These are phyloP conservation scores for Eulemur mongoz DNA, from an alignment of 2,797 vertebrate genomes.

Conservation along the genomic window DNA sequence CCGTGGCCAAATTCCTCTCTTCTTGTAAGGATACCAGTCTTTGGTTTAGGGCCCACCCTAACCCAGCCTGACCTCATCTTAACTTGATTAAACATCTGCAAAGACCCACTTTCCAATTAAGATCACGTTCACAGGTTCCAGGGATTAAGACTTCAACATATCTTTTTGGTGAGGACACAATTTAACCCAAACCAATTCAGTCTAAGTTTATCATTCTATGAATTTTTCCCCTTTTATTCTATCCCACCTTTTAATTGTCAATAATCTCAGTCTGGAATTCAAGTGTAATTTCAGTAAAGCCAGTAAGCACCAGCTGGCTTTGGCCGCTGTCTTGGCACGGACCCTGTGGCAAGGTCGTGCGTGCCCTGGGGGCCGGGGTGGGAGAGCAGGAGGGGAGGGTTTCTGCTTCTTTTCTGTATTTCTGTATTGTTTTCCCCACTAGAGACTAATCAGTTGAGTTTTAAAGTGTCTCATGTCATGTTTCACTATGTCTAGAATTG, in stretches of 20 bases:
- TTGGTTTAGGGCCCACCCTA: not conserved
- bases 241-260: not conserved
- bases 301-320: not conserved
- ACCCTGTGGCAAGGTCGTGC: not conserved
- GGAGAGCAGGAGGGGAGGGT: not conserved
- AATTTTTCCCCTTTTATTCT: not conserved
- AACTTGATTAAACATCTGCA: not conserved
- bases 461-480: not conserved
- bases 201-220: not conserved
- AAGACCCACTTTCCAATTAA: not conserved
- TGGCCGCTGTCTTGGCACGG: too few species aligned
- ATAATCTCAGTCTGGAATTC: not conserved
- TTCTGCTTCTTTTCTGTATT: not conserved
- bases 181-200: not conserved
- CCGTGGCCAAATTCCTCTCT: not conserved
- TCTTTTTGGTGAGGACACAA: not conserved
- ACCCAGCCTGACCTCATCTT: not conserved
- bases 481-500: not conserved
- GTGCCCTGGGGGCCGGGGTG: rapidly evolving
- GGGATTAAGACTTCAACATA: not conserved
- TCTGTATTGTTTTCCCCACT: not conserved
- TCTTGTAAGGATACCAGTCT: not conserved
- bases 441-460: not conserved
- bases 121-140: not conserved
- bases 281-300: not conserved